Evolutionary conservation across 2,113 vertebrate species (phyloP).

Genomic region (Orthonyx spaldingii): DNA sequence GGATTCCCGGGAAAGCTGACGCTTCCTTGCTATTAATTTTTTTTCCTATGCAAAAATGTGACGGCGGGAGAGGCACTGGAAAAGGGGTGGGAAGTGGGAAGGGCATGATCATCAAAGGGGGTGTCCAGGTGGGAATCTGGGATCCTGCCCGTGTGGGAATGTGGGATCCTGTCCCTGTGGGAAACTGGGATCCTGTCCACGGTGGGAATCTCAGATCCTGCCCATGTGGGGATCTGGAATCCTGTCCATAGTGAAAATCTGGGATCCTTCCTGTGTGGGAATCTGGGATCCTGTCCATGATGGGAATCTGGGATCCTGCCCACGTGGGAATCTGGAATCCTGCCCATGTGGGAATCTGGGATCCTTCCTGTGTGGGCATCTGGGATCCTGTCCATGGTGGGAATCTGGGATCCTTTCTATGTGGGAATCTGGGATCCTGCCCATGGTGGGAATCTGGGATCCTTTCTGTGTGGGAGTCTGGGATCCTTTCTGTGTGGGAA

Average conservation of each 20-base stretch:
- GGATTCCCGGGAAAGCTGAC: not conserved
- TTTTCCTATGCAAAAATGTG: conserved; percentile 40
- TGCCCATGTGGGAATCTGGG: not conserved
- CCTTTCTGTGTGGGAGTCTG: not conserved
- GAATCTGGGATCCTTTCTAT: not conserved
- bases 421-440: no score
- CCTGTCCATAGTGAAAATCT: accelerated
- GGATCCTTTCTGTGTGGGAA: not conserved
- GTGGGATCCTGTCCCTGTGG: accelerated
- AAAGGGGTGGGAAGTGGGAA: not conserved
- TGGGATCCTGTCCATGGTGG: not conserved
- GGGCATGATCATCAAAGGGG: not conserved
- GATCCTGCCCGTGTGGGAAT: not conserved
- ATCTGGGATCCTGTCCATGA: accelerated
- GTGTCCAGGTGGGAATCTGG: accelerated
- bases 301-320: not conserved
- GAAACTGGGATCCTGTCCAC: not conserved
- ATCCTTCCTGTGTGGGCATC: no score
- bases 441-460: not conserved
- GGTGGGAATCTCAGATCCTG: not conserved
- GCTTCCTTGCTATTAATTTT: not conserved
- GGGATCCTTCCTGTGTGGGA: not conserved
- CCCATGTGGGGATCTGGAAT: accelerated
- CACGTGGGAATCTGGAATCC: accelerated
- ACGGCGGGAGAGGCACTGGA: not conserved